phyloP scores from a whole-genome alignment of 2,797 vertebrate genomes.

The Scyliorhinus canicula region DNA sequence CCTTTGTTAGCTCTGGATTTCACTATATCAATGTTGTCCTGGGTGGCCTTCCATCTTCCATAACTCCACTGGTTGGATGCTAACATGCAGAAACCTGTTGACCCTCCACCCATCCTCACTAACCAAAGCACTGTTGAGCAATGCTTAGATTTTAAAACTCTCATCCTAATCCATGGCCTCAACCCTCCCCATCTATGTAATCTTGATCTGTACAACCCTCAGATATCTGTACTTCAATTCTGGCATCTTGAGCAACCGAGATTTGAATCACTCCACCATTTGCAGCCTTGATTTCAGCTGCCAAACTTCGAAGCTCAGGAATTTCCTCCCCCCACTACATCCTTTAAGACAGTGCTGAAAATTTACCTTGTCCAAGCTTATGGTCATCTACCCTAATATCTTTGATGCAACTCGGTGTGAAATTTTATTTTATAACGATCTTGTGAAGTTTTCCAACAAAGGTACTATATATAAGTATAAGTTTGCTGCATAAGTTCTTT shows the following conservation, averaged over 20 bases:
- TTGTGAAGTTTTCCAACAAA: not conserved
- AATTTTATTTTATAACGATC: not conserved
- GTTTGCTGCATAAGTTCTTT: not conserved
- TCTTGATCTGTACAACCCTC: not conserved
- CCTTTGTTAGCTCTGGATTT: not conserved
- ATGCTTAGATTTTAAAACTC: not conserved
- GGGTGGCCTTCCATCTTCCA: not conserved
- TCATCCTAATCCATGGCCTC: not conserved
- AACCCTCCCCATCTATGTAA: not conserved
- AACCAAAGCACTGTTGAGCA: not conserved
- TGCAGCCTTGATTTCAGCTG: not conserved
- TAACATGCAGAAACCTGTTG: not conserved
- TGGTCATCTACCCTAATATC: not conserved
- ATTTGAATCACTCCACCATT: not conserved
- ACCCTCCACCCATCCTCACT: not conserved
- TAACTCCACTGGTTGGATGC: not conserved
- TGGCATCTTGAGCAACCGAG: not conserved
- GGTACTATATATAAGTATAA: not conserved
- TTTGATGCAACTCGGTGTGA: not conserved
- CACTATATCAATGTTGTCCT: not conserved
- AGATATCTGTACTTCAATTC: not conserved
- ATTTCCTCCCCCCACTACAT: not conserved
- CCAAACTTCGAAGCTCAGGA: not conserved
- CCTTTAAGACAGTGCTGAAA: not conserved
- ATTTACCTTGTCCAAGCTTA: not conserved